Conservation (phyloP, 1,140 invertebrate species). For the Sarcophaga peregrina region DNA sequence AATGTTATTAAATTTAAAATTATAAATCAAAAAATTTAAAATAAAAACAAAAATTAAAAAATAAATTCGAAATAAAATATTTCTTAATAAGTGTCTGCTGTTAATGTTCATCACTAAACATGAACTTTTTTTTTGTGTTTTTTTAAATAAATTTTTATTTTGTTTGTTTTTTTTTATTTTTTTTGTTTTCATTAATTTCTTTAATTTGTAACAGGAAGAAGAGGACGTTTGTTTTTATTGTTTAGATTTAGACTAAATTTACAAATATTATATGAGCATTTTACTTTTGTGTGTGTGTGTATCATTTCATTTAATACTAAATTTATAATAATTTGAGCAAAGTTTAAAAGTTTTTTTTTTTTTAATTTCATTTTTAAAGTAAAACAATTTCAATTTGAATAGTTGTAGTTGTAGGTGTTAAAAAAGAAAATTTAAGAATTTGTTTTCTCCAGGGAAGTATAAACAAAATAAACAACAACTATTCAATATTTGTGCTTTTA, state of each 20-base stretch:
- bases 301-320: neutral
- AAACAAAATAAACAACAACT: neutral
- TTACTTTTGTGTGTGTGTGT: conserved; percentile 2
- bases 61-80: conserved; percentile 34
- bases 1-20: neutral
- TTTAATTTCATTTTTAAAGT: neutral
- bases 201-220: conserved; percentile 14
- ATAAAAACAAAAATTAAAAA: conserved; percentile 35
- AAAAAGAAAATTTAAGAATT: too few relatives aligned
- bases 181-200: neutral
- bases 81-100: conserved; percentile 23
- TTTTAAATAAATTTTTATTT: neutral
- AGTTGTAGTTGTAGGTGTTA: too few relatives aligned
- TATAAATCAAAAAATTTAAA: conserved; percentile 30
- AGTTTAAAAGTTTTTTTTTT: conserved; percentile 7
- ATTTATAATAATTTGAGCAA: conserved; percentile 16
- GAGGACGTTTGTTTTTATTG: conserved; percentile 30
- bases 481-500: conserved; percentile 1
- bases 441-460: too few relatives aligned
- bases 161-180: neutral
- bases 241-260: conserved; percentile 28
- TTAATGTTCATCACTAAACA: neutral
- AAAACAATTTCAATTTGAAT: neutral
- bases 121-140: neutral
- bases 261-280: conserved; percentile 36